Evolutionary conservation across 2,797 vertebrate genomes (phyloP).

Genomic region (Rhinella marina): DNA sequence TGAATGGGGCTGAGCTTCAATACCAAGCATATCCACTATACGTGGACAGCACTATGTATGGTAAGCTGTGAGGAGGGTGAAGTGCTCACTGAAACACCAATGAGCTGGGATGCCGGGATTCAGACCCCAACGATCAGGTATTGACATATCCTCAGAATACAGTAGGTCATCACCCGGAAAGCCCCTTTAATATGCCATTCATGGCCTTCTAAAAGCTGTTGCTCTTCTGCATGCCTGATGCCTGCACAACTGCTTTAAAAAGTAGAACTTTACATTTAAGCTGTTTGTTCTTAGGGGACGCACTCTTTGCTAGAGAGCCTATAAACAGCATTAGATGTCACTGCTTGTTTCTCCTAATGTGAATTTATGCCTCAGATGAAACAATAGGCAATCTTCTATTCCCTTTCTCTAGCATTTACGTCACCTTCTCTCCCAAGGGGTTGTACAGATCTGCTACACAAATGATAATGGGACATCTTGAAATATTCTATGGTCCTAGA

Average conservation of each 20-base stretch:
- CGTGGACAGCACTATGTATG: too few species aligned
- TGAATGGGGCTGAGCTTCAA: too few species aligned
- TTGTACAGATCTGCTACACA: slow-evolving; percentile 34
- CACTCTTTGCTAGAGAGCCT: neutral
- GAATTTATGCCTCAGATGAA: slow-evolving; percentile 32
- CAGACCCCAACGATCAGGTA: too few species aligned
- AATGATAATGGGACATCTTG: slow-evolving; percentile 40
- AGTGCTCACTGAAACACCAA: too few species aligned
- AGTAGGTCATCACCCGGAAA: too few species aligned
- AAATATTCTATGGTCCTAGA: slow-evolving; percentile 26
- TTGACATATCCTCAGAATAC: too few species aligned
- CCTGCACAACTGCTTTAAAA: too few species aligned
- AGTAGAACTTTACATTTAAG: neutral
- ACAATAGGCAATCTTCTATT: slow-evolving; percentile 37
- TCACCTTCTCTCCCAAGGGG: slow-evolving; percentile 20
- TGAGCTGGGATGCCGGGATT: too few species aligned
- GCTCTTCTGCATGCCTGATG: too few species aligned
- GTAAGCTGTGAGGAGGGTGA: too few species aligned
- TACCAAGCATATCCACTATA: too few species aligned
- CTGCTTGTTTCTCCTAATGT: slow-evolving; percentile 34
- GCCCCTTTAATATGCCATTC: neutral
- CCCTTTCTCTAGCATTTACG: slow-evolving; percentile 35
- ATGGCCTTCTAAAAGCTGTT: neutral
- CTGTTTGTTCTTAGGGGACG: neutral
- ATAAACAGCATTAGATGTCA: neutral